Evolutionary conservation across 2,888 invertebrate genomes (phyloP), one percentile per base, ranked within the genome.

Genomic region (Theretra japonica): DNA sequence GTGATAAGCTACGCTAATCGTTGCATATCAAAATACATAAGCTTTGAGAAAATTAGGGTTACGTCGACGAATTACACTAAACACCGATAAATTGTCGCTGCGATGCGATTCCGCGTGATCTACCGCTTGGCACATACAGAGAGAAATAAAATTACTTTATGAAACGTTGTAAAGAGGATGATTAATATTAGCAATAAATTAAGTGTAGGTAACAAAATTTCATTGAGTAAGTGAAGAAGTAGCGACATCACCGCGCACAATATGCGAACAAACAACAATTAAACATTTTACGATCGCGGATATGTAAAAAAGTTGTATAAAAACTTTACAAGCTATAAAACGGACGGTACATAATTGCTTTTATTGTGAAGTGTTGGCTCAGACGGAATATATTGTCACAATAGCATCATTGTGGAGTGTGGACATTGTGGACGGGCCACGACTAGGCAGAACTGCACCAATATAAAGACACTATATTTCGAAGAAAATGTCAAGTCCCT

Each of bases 111-210:
- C 71, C 74, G 73, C 72, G 68, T 71, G 62, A 73, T 70, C 74
- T 75, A 77, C 70, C 73, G 75, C 73, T 75, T 77, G 80, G 75
- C 76, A 74, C 73, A 79, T 19, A 4, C 53, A 53, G 53, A 11
- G 60, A 2, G 76, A 77, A 77, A 75, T 79, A 78, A 78, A 77
- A 82, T 80, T 79, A 83, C 76, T 76, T 86, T 83, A 81, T 82
- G 83, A 82, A 84, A 82, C 78, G 77, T 85, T 82, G 80, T 88
- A 83, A 87, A 85, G 80, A 77, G 72, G 69, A 71, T 74, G 73
- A 79, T 75, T 71, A 76, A 75, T 75, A 62, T n/a, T 15, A 30
- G 28, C 70, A 70, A 60, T 33, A 72, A 68, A 65, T 74, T 70
- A 70, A 60, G 73, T 60, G 68, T 73, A 53, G 60, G 68, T 19